Conservation (phyloP, 2,113 vertebrate species). For the Phrynosoma platyrhinos region DNA sequence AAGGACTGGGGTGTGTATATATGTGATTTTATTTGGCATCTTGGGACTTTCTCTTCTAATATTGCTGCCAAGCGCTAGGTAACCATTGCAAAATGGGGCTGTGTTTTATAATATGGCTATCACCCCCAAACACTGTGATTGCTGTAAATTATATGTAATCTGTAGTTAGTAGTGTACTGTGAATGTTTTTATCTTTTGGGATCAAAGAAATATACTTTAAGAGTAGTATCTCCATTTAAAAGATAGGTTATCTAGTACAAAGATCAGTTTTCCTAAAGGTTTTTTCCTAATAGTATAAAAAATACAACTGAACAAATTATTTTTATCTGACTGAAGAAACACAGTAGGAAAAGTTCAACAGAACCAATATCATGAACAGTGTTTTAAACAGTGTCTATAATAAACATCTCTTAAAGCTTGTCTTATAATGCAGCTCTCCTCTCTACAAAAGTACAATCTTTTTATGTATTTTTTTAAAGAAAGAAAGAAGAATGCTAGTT, state of each 20-base stretch:
- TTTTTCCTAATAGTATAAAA: background rate
- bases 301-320: background rate
- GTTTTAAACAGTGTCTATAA: background rate
- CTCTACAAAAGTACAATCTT: background rate
- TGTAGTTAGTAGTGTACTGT: background rate
- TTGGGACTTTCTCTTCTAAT: slow-evolving; percentile 57
- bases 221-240: slow-evolving; percentile 37
- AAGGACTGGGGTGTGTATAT: slow-evolving; percentile 59
- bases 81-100: slow-evolving; percentile 28
- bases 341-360: background rate
- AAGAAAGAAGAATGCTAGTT: background rate
- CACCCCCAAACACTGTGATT: background rate
- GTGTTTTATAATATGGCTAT: background rate
- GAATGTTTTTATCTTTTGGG: background rate
- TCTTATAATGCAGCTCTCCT: fast-evolving
- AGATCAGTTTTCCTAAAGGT: background rate
- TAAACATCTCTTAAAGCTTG: background rate
- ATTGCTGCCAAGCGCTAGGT: slow-evolving; percentile 45
- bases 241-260: slow-evolving; percentile 38
- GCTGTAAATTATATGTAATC: background rate
- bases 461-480: background rate
- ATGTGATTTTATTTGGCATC: slow-evolving; percentile 54
- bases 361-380: background rate
- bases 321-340: too few species aligned
- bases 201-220: slow-evolving; percentile 46